Evolutionary conservation across 2,797 vertebrate genomes (phyloP), one percentile per base, ranked within the genome.

Genomic region (Acomys russatus): DNA sequence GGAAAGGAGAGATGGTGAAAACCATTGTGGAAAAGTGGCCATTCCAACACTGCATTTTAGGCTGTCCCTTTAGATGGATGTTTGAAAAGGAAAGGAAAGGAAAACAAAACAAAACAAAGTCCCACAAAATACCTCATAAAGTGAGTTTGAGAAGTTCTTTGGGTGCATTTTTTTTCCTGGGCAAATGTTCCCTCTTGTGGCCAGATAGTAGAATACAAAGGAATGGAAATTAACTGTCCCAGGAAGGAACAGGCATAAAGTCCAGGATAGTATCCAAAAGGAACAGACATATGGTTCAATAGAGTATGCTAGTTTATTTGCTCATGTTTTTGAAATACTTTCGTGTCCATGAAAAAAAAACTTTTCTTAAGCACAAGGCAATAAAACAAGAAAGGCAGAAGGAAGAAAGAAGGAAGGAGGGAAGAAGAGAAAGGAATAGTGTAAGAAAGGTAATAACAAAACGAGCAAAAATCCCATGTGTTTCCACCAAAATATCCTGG

Each of bases 101-200:
- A 44, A 64, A 54, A 33, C 12, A 59, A 59, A 1, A 17, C 4
- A 33, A 33, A 66, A 33, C 9, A 66, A 84, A 51, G 6, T 25
- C 56, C 30, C 25, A 68, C 61, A 59, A 95, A 91, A 54, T 28
- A 85, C 25, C 17, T 20, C 9, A 0, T n/a, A 63, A 89, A 68
- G 76, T 77, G 74, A 56, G 61, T 56, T 17, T 63, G 20, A 54
- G 3, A 61, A 63, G 79, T 90, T 92, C 44, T 76, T 33, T 6
- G 25, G 11, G 18, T 12, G 1, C 22, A 54, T 61, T 1, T 83
- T 89, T n/a, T 44, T 44, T 17, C 35, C 66, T 66, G 88, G 71
- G 35, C 77, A 74, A 84, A 96, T 96, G 61, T 95, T 93, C 18
- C 96, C 94, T 96, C 97, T 11, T 76, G 97, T 97, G 97, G 96